Conservation (phyloP, 2,797 vertebrate genomes). For the Toxotes lorentzi region DNA sequence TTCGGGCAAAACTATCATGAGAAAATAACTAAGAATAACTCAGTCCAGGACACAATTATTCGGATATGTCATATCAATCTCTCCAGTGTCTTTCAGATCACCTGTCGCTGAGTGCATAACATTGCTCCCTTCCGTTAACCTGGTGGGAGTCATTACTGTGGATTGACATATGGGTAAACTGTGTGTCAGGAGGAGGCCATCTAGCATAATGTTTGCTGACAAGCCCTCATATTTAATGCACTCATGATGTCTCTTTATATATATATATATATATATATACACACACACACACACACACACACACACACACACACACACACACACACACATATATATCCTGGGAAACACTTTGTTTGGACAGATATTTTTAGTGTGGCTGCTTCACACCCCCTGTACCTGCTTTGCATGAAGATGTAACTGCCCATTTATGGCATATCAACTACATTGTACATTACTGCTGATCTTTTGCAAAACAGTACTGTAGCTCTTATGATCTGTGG, state of each 20-base stretch:
- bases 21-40: neutral
- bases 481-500: no score
- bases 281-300: no score
- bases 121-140: slow-evolving; percentile 52
- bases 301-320: no score
- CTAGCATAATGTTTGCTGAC: slow-evolving; percentile 68
- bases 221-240: slow-evolving; percentile 56
- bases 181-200: slow-evolving; percentile 75
- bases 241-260: slow-evolving; percentile 28
- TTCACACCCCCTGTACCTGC: slow-evolving; percentile 8
- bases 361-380: slow-evolving; percentile 8
- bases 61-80: neutral
- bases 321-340: no score
- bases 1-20: no score
- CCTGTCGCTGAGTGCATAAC: slow-evolving; percentile 26
- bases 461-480: no score
- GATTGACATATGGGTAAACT: slow-evolving; percentile 74
- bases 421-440: no score
- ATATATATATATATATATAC: no score
- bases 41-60: neutral
- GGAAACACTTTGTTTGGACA: slow-evolving; percentile 30
- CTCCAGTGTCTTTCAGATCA: neutral
- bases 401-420: neutral
- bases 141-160: slow-evolving; percentile 69
- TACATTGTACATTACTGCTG: neutral